Base-by-base conservation (phyloP, 2,797 vertebrate genomes). In the Corythornis leucogaster region DNA sequence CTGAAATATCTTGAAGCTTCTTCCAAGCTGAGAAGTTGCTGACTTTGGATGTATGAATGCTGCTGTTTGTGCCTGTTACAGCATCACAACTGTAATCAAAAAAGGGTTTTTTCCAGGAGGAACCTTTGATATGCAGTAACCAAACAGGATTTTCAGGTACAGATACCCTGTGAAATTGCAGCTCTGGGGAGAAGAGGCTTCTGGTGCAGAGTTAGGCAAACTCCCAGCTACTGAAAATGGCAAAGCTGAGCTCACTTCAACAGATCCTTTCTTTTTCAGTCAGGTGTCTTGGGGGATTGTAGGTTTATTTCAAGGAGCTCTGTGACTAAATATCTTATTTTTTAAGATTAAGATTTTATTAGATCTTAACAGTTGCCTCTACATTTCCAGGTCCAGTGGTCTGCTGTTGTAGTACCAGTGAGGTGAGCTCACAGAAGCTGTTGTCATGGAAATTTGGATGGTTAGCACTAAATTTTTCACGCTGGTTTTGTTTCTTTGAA, bases 101-200 rank as follows among this genome's bases (percentile, higher is more conserved):
- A 93, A 14, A 33, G 0, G n/a, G n/a, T 55, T 80, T 86, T 86
- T 91, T 62, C 16, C 21, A 13, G 53, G 57, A 45, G 17, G 21
- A 76, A 26, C 54, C 40, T 95, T 93, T 94, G 87, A 71, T 90
- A 90, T 40, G 28, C 33, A 76, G 70, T 67, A 84, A 58, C 57
- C 42, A 80, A 84, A 90, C 91, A 88, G 75, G 92, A 91, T 91
- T 95, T 93, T 96, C 85, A 84, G 83, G 85, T 92, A 51, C 26
- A 85, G 74, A 61, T 82, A 54, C 2, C 28, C 48, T 84, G 40
- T 70, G 85, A 92, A 91, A 67, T 74, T 63, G 69, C 38, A 46
- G 63, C 80, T 78, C 58, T 85, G 55, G 38, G 63, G 43, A 62
- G 62, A 85, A 85, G 31, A 89, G 45, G 16, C 43, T 76, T 1